Evolutionary conservation across 2,113 vertebrate species (phyloP).

Genomic region (Eretmochelys imbricata): DNA sequence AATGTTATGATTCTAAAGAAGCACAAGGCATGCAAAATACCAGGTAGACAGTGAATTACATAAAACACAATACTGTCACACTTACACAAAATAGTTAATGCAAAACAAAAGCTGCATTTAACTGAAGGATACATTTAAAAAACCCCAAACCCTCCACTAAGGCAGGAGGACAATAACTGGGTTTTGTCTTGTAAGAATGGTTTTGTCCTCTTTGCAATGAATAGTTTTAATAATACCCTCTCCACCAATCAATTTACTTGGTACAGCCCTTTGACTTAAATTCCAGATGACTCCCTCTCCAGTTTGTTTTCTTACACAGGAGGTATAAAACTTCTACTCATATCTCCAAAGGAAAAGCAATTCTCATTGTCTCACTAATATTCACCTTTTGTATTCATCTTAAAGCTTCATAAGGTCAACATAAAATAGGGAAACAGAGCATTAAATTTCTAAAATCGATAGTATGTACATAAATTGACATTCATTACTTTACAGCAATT

Average conservation of each 20-base stretch:
- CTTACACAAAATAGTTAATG: slow-evolving; percentile 31
- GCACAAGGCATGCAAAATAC: slow-evolving; percentile 46
- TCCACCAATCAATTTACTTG: background rate
- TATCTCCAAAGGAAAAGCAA: slow-evolving; percentile 23
- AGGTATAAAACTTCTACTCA: slow-evolving; percentile 23
- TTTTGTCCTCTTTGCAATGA: slow-evolving; percentile 29
- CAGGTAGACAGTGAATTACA: slow-evolving; percentile 33
- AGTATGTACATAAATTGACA: slow-evolving; percentile 72
- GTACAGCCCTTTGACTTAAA: slow-evolving; percentile 45
- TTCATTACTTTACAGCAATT: slow-evolving; percentile 67
- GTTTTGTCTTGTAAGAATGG: background rate
- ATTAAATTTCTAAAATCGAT: slow-evolving; percentile 72
- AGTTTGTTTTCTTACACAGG: background rate
- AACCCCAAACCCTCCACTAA: background rate
- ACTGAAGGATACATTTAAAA: slow-evolving; percentile 17
- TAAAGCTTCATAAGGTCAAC: slow-evolving; percentile 61
- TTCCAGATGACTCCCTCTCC: slow-evolving; percentile 7
- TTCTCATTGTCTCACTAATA: slow-evolving; percentile 35
- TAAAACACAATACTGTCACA: slow-evolving; percentile 10
- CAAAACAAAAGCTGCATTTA: slow-evolving; percentile 20
- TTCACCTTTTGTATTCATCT: slow-evolving; percentile 59
- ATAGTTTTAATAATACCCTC: slow-evolving; percentile 32
- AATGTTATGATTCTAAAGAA: slow-evolving; percentile 30
- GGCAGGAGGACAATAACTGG: background rate
- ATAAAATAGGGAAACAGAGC: slow-evolving; percentile 68